Evolutionary conservation across 2,797 vertebrate genomes (phyloP), one percentile per base, ranked within the genome.

Genomic region (Channallabes apus): DNA sequence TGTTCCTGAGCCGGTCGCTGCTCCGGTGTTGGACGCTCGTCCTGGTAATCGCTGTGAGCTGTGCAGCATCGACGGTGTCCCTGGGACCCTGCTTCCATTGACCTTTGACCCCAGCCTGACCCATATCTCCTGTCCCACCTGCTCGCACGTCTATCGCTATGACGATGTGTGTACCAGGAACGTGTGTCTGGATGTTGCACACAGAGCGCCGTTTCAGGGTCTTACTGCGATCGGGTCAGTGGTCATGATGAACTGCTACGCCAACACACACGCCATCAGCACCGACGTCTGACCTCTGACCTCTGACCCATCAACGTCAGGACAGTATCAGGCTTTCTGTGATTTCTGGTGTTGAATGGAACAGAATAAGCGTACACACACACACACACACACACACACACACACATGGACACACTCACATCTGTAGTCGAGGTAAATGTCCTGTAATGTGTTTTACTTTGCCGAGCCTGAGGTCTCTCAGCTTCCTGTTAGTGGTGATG

Each of bases 81-180:
- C 95, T 64, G 92, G 95, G 92, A 95, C 86, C 61, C 77, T 29
- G 24, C 94, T 88, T 59, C 91, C 94, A 0, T 32, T 81, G 62
- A 65, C 79, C 79, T 41, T 90, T 0, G 94, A 95, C 89, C 93
- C 94, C 4, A 84, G 92, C 88, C 90, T 91, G 56, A 83, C 90
- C 73, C 93, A 89, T 69, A 91, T 85, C 91, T 94, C 90, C 93
- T 97, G 96, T 89, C 95, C 96, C 17, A 93, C 94, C 84, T 99
- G 97, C 89, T 97, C 97, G 1, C 96, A 96, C 0, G 96, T 95
- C 85, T 94, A 96, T 90, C 93, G 95, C 91, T 96, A 91, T 91
- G 96, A 97, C 87, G 94, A 95, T 92, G 92, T 97, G 92, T 96
- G 92, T 61, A 98, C 99, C 0, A 97, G 97, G 17, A 96, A 97